Evolutionary conservation across 2,113 vertebrate genomes (phyloP), one percentile per base, ranked within the genome.

Genomic region (Etia nguti): DNA sequence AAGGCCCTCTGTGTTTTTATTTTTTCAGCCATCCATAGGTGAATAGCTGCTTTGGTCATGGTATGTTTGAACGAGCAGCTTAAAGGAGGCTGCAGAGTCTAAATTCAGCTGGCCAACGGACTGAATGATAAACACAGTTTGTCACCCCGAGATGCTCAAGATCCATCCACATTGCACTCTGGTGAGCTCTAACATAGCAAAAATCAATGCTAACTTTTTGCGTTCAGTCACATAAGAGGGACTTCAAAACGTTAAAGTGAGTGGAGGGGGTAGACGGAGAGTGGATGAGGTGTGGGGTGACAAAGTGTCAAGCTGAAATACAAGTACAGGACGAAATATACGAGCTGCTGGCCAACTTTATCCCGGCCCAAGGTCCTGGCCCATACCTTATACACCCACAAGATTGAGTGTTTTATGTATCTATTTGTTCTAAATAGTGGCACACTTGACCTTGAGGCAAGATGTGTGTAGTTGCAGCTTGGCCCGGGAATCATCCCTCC

Each of bases 341-440:
- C 59, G 86, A 95, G 91, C 82, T 79, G 86, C 89, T 18, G 81
- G 88, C 89, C 89, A 92, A 95, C 88, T 94, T 94, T 90, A 92
- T 91, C 91, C 92, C 82, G 38, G 90, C 93, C 88, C 94, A 95
- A 95, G 94, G 95, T 96, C 95, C 59, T 15, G 80, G 90, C 82
- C 91, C 85, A 62, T 91, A 89, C 92, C 87, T 92, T 93, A 92
- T 85, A 83, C 84, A 89, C 75, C 81, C 75, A 79, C 90, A 92
- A 87, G 92, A 95, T 83, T 90, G 94, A 96, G 92, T 95, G 94
- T 91, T 96, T 96, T 94, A 95, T 96, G 92, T 94, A 92, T 94
- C 94, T 95, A 95, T 96, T 95, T 94, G 94, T 94, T 96, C 94
- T 95, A 94, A 96, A 95, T 89, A 94, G 94, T 95, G 92, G 79